Conservation (phyloP, 2,113 vertebrate genomes). For the Gobius niger region DNA sequence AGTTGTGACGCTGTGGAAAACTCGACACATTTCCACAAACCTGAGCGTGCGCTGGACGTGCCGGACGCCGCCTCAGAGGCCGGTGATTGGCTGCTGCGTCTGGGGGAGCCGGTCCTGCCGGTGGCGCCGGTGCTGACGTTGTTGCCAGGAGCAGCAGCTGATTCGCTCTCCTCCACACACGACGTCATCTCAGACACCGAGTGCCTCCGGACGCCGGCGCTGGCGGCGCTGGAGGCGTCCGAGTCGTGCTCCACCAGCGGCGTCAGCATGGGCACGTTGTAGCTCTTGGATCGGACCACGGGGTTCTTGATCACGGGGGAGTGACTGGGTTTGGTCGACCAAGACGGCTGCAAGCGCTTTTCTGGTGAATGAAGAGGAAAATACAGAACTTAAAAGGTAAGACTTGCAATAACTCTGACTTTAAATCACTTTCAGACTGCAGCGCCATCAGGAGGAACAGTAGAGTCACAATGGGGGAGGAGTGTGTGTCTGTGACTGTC, state of each 20-base stretch:
- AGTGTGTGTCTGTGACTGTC: too few relatives aligned
- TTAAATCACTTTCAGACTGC: too few relatives aligned
- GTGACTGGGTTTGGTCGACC: constrained; percentile 70
- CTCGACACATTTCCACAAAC: background rate
- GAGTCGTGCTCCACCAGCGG: constrained; percentile 87
- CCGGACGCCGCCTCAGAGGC: constrained; percentile 44
- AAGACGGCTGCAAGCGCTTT: constrained; percentile 80
- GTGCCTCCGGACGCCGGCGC: constrained; percentile 81
- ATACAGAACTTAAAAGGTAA: background rate
- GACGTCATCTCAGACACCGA: constrained; percentile 92
- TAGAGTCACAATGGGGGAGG: too few relatives aligned
- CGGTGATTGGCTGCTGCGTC: constrained; percentile 29
- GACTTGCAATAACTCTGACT: too few relatives aligned
- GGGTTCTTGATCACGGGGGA: constrained; percentile 81
- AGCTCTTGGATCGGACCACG: constrained; percentile 92
- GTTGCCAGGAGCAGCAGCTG: background rate
- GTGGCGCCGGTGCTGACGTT: background rate
- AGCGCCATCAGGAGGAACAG: too few relatives aligned
- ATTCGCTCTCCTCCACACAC: constrained; percentile 80
- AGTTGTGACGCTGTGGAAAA: too few relatives aligned
- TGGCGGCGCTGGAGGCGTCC: constrained; percentile 46
- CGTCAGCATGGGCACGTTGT: constrained; percentile 91
- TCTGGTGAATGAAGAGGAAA: constrained; percentile 66
- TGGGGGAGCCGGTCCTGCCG: constrained; percentile 24
- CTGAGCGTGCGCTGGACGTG: constrained; percentile 27